Conservation (phyloP, 2,888 invertebrate species). For the Isoperla grammatica region DNA sequence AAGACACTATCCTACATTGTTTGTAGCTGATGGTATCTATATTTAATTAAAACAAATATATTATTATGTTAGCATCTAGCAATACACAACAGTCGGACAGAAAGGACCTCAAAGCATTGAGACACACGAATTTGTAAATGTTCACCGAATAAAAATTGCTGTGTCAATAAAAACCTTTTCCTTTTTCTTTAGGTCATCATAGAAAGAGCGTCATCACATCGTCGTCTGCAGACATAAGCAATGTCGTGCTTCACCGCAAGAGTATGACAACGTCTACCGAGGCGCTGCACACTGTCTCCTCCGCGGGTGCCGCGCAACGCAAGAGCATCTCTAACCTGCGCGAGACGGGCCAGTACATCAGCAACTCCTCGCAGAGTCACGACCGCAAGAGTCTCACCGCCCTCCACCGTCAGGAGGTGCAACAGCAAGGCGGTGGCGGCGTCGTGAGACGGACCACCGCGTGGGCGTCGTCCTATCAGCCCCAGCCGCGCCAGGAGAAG, state of each 20-base stretch:
- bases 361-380: slow-evolving; percentile 58
- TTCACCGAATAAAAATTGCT: no score
- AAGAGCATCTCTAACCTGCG: slow-evolving; percentile 75
- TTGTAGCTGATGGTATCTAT: no score
- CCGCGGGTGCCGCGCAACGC: slow-evolving; percentile 66
- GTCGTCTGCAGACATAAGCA: slow-evolving; percentile 66
- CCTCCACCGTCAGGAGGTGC: slow-evolving; percentile 59
- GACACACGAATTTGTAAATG: no score
- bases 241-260: slow-evolving; percentile 73
- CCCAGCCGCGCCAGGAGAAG: slow-evolving; percentile 58
- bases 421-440: slow-evolving; percentile 21
- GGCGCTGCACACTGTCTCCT: slow-evolving; percentile 62
- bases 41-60: no score
- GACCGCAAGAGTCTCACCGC: slow-evolving; percentile 75
- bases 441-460: slow-evolving; percentile 50
- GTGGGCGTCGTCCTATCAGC: slow-evolving; percentile 45
- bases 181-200: slow-evolving; percentile 51
- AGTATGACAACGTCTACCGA: slow-evolving; percentile 62
- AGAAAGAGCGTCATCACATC: slow-evolving; percentile 65
- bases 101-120: no score
- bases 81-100: no score
- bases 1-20: no score
- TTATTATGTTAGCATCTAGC: no score
- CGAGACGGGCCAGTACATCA: slow-evolving; percentile 64
- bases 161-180: no score